phyloP scores from a whole-genome alignment of 2,888 invertebrate species.

The Andrena minutula region DNA sequence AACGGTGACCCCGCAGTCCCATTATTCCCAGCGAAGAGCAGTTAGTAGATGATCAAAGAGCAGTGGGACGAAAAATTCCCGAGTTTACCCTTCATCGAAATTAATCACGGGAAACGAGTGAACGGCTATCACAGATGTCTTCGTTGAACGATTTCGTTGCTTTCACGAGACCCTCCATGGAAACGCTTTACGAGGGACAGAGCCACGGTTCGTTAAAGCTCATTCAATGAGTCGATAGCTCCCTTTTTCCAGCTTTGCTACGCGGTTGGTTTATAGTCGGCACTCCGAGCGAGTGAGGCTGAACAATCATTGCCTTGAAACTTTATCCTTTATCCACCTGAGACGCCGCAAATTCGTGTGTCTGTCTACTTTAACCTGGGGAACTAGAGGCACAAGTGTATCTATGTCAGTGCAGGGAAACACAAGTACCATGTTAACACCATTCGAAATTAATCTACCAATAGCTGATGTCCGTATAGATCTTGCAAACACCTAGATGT shows the following conservation, averaged over 20 bases:
- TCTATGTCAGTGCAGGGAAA: no score
- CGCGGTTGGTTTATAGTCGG: no score
- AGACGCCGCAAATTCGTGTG: no score
- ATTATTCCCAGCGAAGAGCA: constrained; percentile 62
- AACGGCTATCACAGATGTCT: constrained; percentile 8
- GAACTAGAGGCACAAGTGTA: no score
- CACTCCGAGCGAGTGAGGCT: no score
- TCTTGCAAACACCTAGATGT: no score
- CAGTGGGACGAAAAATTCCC: constrained; percentile 46
- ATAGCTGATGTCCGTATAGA: no score
- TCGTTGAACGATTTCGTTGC: background rate
- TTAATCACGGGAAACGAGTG: constrained; percentile 57
- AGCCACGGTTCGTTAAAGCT: background rate
- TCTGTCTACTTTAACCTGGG: no score
- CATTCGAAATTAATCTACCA: no score
- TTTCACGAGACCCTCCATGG: background rate
- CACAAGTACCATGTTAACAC: no score
- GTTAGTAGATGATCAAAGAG: constrained; percentile 65
- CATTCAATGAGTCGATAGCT: background rate
- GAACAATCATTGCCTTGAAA: no score
- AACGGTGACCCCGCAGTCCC: constrained; percentile 57
- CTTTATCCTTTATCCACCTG: no score
- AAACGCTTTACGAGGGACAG: background rate
- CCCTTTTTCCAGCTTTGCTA: background rate
- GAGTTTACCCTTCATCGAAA: constrained; percentile 36